Percentiles rank a stretch among this genome's conserved stretches.
These are phyloP conservation scores for Agrilus mali DNA, from an alignment of 2,888 invertebrate genomes.

Conservation along the genomic window DNA sequence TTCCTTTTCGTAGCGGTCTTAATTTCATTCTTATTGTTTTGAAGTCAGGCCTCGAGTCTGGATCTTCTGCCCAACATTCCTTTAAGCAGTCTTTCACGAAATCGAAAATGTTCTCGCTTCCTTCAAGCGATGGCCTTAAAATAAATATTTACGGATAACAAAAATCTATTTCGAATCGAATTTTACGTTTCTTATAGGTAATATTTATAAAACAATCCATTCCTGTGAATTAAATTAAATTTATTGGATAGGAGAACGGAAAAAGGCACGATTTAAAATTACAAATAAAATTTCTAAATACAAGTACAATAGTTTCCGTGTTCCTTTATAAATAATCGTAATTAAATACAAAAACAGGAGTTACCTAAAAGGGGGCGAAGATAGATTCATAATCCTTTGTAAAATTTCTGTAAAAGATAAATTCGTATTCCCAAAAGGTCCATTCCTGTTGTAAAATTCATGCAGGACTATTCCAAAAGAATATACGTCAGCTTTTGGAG, in stretches of 20 bases:
- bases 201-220: too few relatives aligned
- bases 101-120: constrained; percentile 69
- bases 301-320: too few relatives aligned
- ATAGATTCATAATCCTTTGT: constrained; percentile 43
- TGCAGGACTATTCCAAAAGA: constrained; percentile 81
- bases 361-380: constrained; percentile 46
- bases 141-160: constrained; percentile 21
- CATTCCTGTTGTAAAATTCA: constrained; percentile 75
- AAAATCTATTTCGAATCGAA: constrained; percentile 24
- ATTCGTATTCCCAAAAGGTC: constrained; percentile 66
- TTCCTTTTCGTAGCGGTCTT: constrained; percentile 73
- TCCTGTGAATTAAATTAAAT: too few relatives aligned
- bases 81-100: constrained; percentile 72
- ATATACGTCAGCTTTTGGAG: constrained; percentile 71
- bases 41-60: constrained; percentile 73
- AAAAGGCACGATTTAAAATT: too few relatives aligned
- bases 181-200: too few relatives aligned
- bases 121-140: constrained; percentile 63
- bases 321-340: not conserved
- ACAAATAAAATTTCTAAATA: too few relatives aligned
- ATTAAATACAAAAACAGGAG: constrained; percentile 23
- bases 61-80: constrained; percentile 81
- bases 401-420: constrained; percentile 56
- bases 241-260: too few relatives aligned
- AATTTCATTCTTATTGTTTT: constrained; percentile 65